phyloP scores from a whole-genome alignment of 2,113 vertebrate genomes.

The Nymphicus hollandicus region DNA sequence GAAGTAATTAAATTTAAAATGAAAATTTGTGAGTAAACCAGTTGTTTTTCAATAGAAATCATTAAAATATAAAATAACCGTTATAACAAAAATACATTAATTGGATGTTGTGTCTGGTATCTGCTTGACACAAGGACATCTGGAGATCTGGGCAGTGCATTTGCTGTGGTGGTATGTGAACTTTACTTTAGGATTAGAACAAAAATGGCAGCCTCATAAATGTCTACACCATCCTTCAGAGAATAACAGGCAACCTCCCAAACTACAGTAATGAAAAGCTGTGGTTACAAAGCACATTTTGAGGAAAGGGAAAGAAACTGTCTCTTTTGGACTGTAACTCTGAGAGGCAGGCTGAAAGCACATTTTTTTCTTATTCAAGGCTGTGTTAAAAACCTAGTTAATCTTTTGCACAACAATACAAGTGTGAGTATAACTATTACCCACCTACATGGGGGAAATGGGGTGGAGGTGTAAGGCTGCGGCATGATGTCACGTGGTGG shows the following conservation, averaged over 20 bases:
- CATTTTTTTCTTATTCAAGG: neutral
- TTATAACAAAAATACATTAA: neutral
- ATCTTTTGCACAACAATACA: neutral
- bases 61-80: neutral
- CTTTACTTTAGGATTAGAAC: constrained; percentile 66
- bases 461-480: neutral
- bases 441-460: fast-evolving
- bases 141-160: constrained; percentile 55
- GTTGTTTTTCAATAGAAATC: neutral
- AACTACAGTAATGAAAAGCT: neutral
- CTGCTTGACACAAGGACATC: constrained; percentile 38
- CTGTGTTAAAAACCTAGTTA: neutral
- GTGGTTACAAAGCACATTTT: neutral
- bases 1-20: neutral
- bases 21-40: neutral
- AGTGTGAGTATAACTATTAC: fast-evolving
- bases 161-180: constrained; percentile 55
- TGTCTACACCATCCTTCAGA: constrained; percentile 3
- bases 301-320: neutral
- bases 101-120: neutral
- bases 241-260: constrained; percentile 32
- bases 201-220: constrained; percentile 65
- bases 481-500: fast-evolving
- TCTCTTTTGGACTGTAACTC: neutral
- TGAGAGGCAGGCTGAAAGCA: neutral